Base-by-base conservation (phyloP, 1,140 invertebrate species). In the Calephelis virginiensis region DNA sequence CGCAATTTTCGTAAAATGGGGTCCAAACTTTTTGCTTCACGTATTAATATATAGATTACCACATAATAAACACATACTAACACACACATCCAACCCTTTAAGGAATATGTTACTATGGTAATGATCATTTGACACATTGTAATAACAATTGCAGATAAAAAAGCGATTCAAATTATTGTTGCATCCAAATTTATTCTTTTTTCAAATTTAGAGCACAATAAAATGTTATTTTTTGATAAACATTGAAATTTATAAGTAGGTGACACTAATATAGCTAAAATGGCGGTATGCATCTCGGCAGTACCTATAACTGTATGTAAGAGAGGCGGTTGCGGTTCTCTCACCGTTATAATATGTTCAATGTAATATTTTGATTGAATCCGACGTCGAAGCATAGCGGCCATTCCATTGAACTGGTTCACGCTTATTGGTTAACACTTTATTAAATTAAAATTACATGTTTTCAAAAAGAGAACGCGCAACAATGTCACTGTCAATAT, bases 301-400 rank as follows among this genome's bases (percentile, higher is more conserved):
- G 78, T 74, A 77, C 65, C 67, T 68, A 69, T 78, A 78, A 74
- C 70, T 72, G 75, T 78, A 77, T 60, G 73, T 12, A 66, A 61
- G 49, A 61, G 59, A n/a, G 46, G 10, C 13, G 6, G 17, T 28
- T 65, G 46, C 50, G 50, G 64, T 65, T 59, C 40, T 12, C 64
- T 28, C 53, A 71, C 78, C 78, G 76, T 78, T 78, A 76, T 71
- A 69, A 71, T 71, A 69, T 72, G 62, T 70, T 61, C 71, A 71
- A 74, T 69, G 67, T 61, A 63, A 72, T 70, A 67, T 73, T 77
- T 71, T 76, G 76, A 81, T 81, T 81, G 69, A 81, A 81, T 74
- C 68, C 60, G 61, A 71, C n/a, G 49, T 9, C 9, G 50, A 4
- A 10, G 50, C 50, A 53, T 53, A 53, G 50, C 50, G 50, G 50